Evolutionary conservation across 1,140 invertebrate genomes (phyloP).

Genomic region (Sminthurides bifidus): DNA sequence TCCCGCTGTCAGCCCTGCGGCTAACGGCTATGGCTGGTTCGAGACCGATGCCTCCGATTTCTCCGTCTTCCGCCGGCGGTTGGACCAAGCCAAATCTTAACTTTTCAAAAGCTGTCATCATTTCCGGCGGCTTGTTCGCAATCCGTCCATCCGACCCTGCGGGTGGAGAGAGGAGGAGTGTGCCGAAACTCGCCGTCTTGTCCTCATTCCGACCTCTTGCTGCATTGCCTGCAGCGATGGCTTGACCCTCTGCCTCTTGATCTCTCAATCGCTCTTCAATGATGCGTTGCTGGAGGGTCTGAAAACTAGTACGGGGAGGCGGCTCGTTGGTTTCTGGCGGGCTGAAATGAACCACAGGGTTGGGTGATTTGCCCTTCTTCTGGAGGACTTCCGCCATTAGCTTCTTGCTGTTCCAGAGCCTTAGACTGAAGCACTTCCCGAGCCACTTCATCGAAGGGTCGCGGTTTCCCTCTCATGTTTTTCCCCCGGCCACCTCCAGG

Average conservation of each 20-base stretch:
- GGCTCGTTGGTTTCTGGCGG: not conserved
- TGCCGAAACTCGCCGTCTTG: conserved; percentile 30
- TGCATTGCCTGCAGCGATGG: conserved; percentile 35
- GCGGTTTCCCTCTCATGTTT: not conserved
- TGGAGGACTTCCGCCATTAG: not conserved
- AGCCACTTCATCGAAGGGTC: conserved; percentile 22
- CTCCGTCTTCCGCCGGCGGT: too few relatives aligned
- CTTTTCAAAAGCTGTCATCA: conserved; percentile 31
- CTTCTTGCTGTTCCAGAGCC: not conserved
- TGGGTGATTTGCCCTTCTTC: not conserved
- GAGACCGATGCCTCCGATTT: too few relatives aligned
- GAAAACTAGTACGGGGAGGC: conserved; percentile 17
- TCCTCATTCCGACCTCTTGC: conserved; percentile 36
- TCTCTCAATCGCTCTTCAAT: conserved; percentile 17
- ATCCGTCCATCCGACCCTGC: conserved; percentile 24
- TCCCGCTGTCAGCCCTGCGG: not conserved
- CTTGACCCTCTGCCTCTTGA: not conserved
- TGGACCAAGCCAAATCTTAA: conserved; percentile 32
- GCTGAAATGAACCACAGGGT: conserved; percentile 13
- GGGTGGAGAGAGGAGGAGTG: conserved; percentile 25
- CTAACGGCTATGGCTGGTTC: conserved; percentile 1
- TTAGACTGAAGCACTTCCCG: not conserved
- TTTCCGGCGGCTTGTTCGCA: conserved; percentile 29
- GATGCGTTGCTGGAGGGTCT: conserved; percentile 20
- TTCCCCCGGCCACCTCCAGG: not conserved